phyloP scores from a whole-genome alignment of 1,140 invertebrate genomes.

The Eupeodes corollae region DNA sequence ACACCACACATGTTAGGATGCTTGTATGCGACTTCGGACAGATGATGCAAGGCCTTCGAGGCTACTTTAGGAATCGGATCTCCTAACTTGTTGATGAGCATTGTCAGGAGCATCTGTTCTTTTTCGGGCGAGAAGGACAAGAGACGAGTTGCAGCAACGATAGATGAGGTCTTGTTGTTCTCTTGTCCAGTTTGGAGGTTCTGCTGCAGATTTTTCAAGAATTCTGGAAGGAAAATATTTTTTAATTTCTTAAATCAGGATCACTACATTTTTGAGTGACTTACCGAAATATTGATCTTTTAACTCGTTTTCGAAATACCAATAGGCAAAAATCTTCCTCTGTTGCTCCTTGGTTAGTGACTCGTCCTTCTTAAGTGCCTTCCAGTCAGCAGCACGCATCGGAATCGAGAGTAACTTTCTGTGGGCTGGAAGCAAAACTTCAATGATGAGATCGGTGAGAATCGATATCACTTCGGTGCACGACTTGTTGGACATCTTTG shows the following conservation, averaged over 20 bases:
- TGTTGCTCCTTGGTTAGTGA: conserved; percentile 38
- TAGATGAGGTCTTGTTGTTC: conserved; percentile 68
- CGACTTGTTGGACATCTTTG: conserved; percentile 57
- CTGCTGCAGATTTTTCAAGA: conserved; percentile 30
- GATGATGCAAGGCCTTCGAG: conserved; percentile 72
- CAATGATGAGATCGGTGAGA: conserved; percentile 56
- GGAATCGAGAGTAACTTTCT: conserved; percentile 54
- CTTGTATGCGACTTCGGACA: conserved; percentile 71
- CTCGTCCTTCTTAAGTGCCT: conserved; percentile 19
- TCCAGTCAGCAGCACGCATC: conserved; percentile 44
- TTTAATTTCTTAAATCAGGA: not conserved
- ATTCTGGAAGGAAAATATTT: conserved; percentile 22
- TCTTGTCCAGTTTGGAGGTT: conserved; percentile 42
- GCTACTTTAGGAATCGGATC: conserved; percentile 82
- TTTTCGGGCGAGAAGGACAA: conserved; percentile 76
- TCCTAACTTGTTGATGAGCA: conserved; percentile 90
- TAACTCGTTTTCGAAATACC: conserved; percentile 64
- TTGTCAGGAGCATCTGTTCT: conserved; percentile 70
- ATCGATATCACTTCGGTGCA: conserved; percentile 51
- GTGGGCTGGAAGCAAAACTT: conserved; percentile 53
- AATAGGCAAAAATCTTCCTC: conserved; percentile 40
- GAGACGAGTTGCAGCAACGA: conserved; percentile 66
- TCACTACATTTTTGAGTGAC: not conserved
- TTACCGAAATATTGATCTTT: conserved; percentile 51
- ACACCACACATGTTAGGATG: conserved; percentile 89